A percentile compares a stretch with the other conserved stretches of the same genome.
These are phyloP conservation scores for Troilus luridus DNA, from an alignment of 2,888 invertebrate genomes.

Conservation along the genomic window DNA sequence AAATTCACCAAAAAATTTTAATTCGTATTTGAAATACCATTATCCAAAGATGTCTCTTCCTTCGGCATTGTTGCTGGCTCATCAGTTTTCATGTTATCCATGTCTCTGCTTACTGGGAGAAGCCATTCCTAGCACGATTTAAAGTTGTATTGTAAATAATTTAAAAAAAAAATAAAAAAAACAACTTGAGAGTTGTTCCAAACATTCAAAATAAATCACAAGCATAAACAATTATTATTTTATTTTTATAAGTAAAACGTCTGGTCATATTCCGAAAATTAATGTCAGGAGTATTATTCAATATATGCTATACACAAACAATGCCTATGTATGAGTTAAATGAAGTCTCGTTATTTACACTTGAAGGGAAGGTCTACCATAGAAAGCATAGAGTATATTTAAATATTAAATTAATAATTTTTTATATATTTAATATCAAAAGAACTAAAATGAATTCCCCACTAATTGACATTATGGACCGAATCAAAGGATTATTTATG, in stretches of 20 bases:
- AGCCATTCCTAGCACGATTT: constrained; percentile 45
- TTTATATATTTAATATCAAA: neutral
- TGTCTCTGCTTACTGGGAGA: constrained; percentile 30
- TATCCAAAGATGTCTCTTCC: constrained; percentile 37
- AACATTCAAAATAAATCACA: neutral
- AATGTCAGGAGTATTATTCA: neutral
- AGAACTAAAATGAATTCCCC: neutral
- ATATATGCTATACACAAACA: neutral
- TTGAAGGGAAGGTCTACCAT: neutral
- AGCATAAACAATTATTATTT: neutral
- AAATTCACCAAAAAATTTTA: neutral
- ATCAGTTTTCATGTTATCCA: constrained; percentile 6
- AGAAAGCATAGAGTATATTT: no score
- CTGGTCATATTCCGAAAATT: neutral
- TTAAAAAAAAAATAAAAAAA: neutral
- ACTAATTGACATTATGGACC: neutral
- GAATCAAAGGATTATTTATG: neutral
- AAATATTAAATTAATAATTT: no score
- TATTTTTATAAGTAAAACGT: neutral
- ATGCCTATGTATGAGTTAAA: neutral
- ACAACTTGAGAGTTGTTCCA: neutral
- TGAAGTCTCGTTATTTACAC: neutral
- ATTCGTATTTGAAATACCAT: constrained; percentile 41
- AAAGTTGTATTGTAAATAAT: neutral
- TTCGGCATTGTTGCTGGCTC: neutral